These are phyloP conservation scores for Epinotia bilunana DNA, from an alignment of 2,888 invertebrate genomes.

Conservation along the genomic window DNA sequence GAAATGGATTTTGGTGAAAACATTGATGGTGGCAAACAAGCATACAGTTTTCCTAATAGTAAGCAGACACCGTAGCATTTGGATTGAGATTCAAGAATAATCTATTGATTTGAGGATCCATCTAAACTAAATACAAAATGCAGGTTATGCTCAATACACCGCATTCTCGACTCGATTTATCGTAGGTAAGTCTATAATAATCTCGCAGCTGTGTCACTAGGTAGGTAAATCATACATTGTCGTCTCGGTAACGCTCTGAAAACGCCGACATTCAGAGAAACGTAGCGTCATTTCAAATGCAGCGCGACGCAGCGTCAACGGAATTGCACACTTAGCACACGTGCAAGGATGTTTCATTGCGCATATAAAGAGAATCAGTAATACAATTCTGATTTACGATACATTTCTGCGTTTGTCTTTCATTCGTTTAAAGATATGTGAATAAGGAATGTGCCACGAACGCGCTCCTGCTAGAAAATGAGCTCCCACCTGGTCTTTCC, in stretches of 20 bases:
- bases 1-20: not conserved
- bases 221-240: not conserved
- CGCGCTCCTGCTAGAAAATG: too few species aligned
- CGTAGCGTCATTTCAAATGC: slow-evolving; percentile 22
- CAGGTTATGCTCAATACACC: too few species aligned
- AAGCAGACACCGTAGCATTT: too few species aligned
- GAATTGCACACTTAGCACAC: slow-evolving; percentile 16
- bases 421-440: too few species aligned
- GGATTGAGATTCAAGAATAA: too few species aligned
- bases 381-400: not conserved
- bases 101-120: too few species aligned
- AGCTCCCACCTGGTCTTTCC: too few species aligned
- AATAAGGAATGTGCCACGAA: too few species aligned
- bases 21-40: too few species aligned
- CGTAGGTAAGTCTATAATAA: not conserved
- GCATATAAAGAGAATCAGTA: slow-evolving; percentile 17
- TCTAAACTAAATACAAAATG: too few species aligned
- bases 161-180: not conserved
- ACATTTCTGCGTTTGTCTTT: not conserved
- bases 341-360: slow-evolving; percentile 24
- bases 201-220: slow-evolving; percentile 1
- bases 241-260: slow-evolving; percentile 21
- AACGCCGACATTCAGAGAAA: slow-evolving; percentile 22
- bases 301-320: not conserved
- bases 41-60: too few species aligned